Percentiles rank a stretch among this genome's conserved stretches.
These are phyloP conservation scores for Drosophila recens DNA, from an alignment of 2,888 invertebrate species.

Conservation along the genomic window DNA sequence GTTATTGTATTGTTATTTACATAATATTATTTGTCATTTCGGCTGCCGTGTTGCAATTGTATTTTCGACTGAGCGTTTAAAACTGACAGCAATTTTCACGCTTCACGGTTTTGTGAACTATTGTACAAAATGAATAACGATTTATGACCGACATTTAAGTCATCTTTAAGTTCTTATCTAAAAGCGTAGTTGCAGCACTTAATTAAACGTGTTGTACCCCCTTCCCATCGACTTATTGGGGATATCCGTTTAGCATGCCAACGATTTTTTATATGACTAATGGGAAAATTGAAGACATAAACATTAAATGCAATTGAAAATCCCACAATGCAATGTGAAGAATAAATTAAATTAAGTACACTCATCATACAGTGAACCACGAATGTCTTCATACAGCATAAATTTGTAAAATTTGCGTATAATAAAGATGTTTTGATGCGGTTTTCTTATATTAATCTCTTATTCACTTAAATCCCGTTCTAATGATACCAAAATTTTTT, in stretches of 20 bases:
- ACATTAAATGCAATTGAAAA: not conserved
- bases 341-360: not conserved
- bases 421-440: too few relatives aligned
- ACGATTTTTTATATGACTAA: slow-evolving; percentile 3
- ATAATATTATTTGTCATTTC: slow-evolving; percentile 29
- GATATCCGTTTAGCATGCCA: slow-evolving; percentile 8
- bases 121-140: slow-evolving; percentile 29
- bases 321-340: not conserved
- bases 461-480: too few relatives aligned
- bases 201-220: not conserved
- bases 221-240: not conserved
- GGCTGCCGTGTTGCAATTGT: slow-evolving; percentile 5
- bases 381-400: too few relatives aligned
- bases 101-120: slow-evolving; percentile 30
- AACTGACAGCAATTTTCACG: slow-evolving; percentile 34
- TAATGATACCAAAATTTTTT: too few relatives aligned
- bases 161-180: not conserved
- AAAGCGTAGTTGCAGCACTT: not conserved
- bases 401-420: too few relatives aligned
- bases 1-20: slow-evolving; percentile 26
- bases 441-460: too few relatives aligned
- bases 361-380: too few relatives aligned
- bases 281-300: slow-evolving; percentile 5
- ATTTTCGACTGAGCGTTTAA: slow-evolving; percentile 5
- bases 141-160: slow-evolving; percentile 30